phyloP scores from a whole-genome alignment of 2,113 vertebrate genomes.

The Carassius auratus region DNA sequence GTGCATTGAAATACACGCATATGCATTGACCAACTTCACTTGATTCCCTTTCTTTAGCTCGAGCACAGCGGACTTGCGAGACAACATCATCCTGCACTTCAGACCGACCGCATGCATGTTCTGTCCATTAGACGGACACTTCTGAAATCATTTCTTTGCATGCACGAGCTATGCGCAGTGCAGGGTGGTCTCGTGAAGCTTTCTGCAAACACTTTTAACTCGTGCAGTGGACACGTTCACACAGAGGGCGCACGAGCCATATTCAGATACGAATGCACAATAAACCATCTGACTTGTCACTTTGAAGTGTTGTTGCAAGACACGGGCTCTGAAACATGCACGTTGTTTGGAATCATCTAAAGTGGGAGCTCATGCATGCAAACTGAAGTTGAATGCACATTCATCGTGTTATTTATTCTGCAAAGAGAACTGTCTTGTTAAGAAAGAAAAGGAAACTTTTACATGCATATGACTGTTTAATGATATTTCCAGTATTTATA shows the following conservation, averaged over 20 bases:
- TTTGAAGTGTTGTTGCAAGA: constrained; percentile 26
- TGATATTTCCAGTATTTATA: constrained; percentile 9
- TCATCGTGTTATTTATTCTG: constrained; percentile 18
- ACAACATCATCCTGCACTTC: not conserved
- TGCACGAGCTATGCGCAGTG: constrained; percentile 38
- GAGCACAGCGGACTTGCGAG: not conserved
- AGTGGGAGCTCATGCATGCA: not conserved
- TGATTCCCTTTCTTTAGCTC: not conserved
- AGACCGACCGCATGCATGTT: not conserved
- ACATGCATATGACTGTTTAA: not conserved
- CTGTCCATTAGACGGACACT: not conserved
- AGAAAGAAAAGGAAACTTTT: not conserved
- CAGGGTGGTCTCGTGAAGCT: constrained; percentile 35
- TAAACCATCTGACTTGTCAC: constrained; percentile 33
- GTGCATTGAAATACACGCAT: constrained; percentile 34
- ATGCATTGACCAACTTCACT: constrained; percentile 45
- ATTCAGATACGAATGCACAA: constrained; percentile 15
- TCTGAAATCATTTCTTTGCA: not conserved
- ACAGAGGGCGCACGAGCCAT: constrained; percentile 48
- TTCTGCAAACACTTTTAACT: constrained; percentile 52
- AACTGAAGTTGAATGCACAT: not conserved
- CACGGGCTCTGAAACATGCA: constrained; percentile 14
- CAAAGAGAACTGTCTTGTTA: not conserved
- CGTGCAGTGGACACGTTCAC: constrained; percentile 30
- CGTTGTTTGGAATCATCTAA: not conserved